Conservation (phyloP, 92 coral and sea anemone species). For the Heteractis magnifica region DNA sequence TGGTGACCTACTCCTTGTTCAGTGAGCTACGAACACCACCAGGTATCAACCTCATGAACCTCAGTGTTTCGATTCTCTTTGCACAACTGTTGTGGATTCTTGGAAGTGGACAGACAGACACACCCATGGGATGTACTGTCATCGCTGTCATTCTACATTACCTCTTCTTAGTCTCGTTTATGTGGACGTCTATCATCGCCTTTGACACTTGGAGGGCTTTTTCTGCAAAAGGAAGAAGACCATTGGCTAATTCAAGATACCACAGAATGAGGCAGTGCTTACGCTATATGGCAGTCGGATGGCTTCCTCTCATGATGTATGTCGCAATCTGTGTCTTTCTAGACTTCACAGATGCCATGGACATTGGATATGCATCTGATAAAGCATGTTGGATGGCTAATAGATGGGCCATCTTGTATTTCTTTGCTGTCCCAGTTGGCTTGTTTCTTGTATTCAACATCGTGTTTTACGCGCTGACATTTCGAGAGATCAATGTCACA, state of each 20-base stretch:
- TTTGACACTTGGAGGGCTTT: conserved; percentile 67
- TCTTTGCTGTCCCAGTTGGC: conserved; percentile 52
- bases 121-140: conserved; percentile 37
- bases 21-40: conserved; percentile 67
- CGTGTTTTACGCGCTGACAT: conserved; percentile 32
- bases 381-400: conserved; percentile 54
- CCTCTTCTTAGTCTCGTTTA: conserved; percentile 50
- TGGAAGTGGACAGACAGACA: conserved; percentile 37
- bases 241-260: conserved; percentile 27
- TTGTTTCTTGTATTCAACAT: conserved; percentile 32
- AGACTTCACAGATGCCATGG: conserved; percentile 45
- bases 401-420: conserved; percentile 17
- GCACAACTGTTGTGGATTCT: conserved; percentile 50
- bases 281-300: conserved; percentile 66
- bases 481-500: conserved; percentile 48
- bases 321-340: conserved; percentile 41
- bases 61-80: conserved; percentile 38
- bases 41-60: conserved; percentile 59
- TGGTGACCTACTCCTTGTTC: conserved; percentile 59
- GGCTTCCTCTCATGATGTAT: conserved; percentile 52
- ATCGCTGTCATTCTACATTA: conserved; percentile 52
- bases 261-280: conserved; percentile 2
- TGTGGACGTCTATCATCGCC: conserved; percentile 69
- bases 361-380: conserved; percentile 53
- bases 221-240: conserved; percentile 20